Evolutionary conservation across 2,888 invertebrate genomes (phyloP), one percentile per base, ranked within the genome.

Genomic region (Mythimna vitellina): DNA sequence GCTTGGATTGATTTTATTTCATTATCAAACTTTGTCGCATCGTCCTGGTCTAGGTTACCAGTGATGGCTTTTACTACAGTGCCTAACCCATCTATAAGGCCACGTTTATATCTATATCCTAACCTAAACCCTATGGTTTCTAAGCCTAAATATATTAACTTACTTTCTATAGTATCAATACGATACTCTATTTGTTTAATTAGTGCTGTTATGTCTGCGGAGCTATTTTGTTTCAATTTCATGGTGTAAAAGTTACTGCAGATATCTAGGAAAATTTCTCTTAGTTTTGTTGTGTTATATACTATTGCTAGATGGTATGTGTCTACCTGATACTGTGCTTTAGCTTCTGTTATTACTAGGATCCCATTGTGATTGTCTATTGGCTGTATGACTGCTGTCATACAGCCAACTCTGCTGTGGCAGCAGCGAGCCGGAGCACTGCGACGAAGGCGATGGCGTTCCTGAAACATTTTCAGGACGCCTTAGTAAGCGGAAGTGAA

Each of bases 311-410:
- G 17, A 56, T 84, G 65, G 17, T 84, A 78, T 1, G 80, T 78
- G 1, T 72, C 72, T 42, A 73, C 22, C 38, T 75, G 76, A 3
- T 76, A 69, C 22, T 73, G 73, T 0, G 76, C 78, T 65, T 65
- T 83, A 0, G 83, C 83, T 79, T 87, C 84, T 20, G 74, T 84
- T 10, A 86, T 0, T 3, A 86, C 76, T 3, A 87, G 1, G 0
- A 85, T 65, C 0, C 86, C 84, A 66, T 87, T 86, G 22, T 81
- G 78, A 38, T 77, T 86, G 22, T 86, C 82, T 56, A 86, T 76
- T 53, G 85, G 84, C 66, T 86, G 71, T 61, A 84, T 70, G 49
- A 80, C 25, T 29, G 80, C n/a, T n/a, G n/a, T n/a, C n/a, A n/a
- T n/a, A n/a, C n/a, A n/a, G n/a, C n/a, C n/a, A n/a, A n/a, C n/a